Conservation (phyloP, 2,888 invertebrate species). For the Rhyacophila evoluta region DNA sequence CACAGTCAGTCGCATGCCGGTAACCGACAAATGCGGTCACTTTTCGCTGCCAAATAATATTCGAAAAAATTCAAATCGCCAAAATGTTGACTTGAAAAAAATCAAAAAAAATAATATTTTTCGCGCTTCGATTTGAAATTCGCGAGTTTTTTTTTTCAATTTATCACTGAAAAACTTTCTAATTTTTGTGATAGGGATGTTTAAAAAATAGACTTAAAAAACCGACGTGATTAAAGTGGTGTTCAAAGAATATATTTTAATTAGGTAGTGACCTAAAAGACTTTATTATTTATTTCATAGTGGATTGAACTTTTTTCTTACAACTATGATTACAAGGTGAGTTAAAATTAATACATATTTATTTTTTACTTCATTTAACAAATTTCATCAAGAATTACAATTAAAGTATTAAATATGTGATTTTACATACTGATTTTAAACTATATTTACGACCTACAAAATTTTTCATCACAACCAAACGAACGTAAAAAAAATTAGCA, state of each 20-base stretch:
- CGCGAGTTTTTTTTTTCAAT: background rate
- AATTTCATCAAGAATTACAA: too few relatives aligned
- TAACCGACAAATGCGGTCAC: conserved; percentile 42
- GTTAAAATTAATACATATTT: too few relatives aligned
- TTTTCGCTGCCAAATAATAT: background rate
- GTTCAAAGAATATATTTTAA: background rate
- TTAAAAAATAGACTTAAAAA: conserved; percentile 20
- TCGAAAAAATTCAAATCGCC: background rate
- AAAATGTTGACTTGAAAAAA: conserved; percentile 34
- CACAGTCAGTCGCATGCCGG: conserved; percentile 45
- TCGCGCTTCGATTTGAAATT: background rate
- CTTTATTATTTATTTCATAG: conserved; percentile 31
- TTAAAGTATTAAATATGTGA: too few relatives aligned
- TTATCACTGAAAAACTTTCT: background rate
- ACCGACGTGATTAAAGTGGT: background rate
- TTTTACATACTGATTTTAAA: too few relatives aligned
- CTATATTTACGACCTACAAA: too few relatives aligned
- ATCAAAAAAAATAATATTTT: background rate
- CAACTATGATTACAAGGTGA: conserved; percentile 40
- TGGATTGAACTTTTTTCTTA: conserved; percentile 23
- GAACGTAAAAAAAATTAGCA: too few relatives aligned
- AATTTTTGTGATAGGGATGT: conserved; percentile 31
- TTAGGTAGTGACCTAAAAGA: background rate
- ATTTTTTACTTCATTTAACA: too few relatives aligned
- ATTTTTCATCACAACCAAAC: too few relatives aligned